Conservation (phyloP, 2,888 invertebrate genomes). For the Fissipunctia ypsillon region DNA sequence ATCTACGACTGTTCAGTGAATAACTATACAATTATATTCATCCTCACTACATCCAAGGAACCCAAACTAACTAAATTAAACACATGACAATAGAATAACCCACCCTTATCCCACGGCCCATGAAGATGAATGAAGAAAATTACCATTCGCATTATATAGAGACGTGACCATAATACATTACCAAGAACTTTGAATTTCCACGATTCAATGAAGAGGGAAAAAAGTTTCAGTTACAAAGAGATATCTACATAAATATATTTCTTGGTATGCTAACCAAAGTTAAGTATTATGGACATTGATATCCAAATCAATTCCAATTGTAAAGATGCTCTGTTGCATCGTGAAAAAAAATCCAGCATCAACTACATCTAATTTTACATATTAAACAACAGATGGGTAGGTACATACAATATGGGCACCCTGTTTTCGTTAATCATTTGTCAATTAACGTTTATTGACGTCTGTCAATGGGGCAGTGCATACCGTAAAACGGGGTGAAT, state of each 20-base stretch:
- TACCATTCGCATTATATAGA: slow-evolving; percentile 53
- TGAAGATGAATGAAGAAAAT: slow-evolving; percentile 54
- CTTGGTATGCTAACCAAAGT: slow-evolving; percentile 2
- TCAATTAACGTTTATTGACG: slow-evolving; percentile 32
- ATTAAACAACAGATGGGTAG: neutral
- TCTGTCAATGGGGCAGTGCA: neutral
- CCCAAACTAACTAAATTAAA: slow-evolving; percentile 19
- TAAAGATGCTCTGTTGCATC: neutral
- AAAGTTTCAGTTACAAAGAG: slow-evolving; percentile 17
- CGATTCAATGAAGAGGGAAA: slow-evolving; percentile 26
- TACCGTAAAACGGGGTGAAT: no score
- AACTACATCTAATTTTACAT: neutral
- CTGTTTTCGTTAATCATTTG: neutral
- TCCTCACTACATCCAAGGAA: slow-evolving; percentile 4
- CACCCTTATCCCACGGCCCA: slow-evolving; percentile 30
- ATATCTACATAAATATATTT: slow-evolving; percentile 10
- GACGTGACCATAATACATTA: slow-evolving; percentile 55
- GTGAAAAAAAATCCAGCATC: no score
- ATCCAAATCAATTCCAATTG: neutral
- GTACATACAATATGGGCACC: neutral
- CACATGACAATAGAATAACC: slow-evolving; percentile 38
- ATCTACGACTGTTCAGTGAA: neutral
- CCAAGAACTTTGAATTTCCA: slow-evolving; percentile 30
- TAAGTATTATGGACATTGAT: neutral
- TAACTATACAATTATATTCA: slow-evolving; percentile 11